Conservation (phyloP, 2,797 vertebrate genomes). For the Gobionotothen gibberifrons region DNA sequence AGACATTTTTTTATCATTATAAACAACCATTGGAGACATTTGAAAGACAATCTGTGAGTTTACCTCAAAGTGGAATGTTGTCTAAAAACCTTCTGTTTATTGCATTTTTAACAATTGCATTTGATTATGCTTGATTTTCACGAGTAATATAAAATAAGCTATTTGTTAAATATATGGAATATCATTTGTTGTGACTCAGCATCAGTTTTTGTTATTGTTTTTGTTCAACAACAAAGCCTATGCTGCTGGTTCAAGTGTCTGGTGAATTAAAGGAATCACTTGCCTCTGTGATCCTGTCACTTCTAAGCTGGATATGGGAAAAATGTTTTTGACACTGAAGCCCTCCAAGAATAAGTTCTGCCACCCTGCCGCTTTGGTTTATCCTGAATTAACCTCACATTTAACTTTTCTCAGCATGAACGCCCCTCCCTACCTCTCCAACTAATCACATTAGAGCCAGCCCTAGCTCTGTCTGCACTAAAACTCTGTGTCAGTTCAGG, state of each 20-base stretch:
- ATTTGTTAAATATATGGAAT: neutral
- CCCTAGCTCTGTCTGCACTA: slow-evolving; percentile 61
- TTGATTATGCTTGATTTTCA: neutral
- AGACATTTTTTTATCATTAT: slow-evolving; percentile 9
- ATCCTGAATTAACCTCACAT: slow-evolving; percentile 73
- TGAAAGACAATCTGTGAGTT: neutral
- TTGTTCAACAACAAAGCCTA: neutral
- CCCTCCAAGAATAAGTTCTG: slow-evolving; percentile 58
- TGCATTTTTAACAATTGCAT: neutral
- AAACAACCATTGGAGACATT: neutral
- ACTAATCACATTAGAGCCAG: slow-evolving; percentile 74
- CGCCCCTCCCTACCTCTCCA: slow-evolving; percentile 40
- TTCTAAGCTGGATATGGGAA: slow-evolving; percentile 6
- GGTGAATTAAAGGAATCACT: slow-evolving; percentile 23
- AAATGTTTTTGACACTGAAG: slow-evolving; percentile 66
- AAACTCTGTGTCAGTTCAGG: slow-evolving; percentile 57
- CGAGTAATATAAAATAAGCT: neutral
- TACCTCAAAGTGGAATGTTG: neutral
- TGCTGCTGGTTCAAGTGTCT: slow-evolving; percentile 10
- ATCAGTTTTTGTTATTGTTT: neutral
- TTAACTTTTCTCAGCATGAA: slow-evolving; percentile 79
- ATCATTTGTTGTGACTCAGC: neutral
- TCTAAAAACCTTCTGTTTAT: neutral
- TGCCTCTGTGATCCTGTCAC: slow-evolving; percentile 12
- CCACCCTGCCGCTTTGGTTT: slow-evolving; percentile 67